These are phyloP conservation scores for Apodemus sylvaticus DNA, from an alignment of 2,113 vertebrate genomes.

Conservation along the genomic window DNA sequence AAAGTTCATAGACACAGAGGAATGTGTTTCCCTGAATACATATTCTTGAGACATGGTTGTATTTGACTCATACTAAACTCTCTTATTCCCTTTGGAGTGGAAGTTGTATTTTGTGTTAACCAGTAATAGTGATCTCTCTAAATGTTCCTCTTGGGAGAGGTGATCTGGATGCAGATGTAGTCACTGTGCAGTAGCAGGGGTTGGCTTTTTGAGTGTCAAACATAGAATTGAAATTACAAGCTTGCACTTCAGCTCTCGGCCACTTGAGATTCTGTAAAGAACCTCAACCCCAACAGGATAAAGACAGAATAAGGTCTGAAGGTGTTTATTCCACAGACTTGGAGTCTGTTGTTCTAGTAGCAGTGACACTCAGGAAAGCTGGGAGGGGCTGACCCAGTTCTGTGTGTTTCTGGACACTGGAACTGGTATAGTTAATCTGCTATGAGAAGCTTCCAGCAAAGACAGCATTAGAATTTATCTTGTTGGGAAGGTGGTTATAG, in stretches of 20 bases:
- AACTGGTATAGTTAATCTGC: background rate
- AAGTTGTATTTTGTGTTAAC: background rate
- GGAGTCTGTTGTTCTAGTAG: background rate
- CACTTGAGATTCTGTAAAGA: background rate
- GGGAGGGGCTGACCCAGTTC: rapidly evolving
- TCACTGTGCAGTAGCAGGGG: rapidly evolving
- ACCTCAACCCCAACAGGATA: rapidly evolving
- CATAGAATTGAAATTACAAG: background rate
- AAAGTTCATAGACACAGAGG: background rate
- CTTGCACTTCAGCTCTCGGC: background rate
- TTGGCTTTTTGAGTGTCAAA: background rate
- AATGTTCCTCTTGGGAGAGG: background rate
- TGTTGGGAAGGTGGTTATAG: background rate
- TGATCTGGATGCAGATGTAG: background rate
- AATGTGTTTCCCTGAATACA: background rate
- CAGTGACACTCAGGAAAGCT: background rate
- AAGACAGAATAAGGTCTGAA: rapidly evolving
- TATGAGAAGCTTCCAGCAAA: background rate
- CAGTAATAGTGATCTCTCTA: background rate
- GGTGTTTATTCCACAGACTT: background rate
- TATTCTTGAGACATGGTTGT: background rate
- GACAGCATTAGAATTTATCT: background rate
- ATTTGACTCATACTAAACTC: background rate
- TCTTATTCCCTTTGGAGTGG: background rate
- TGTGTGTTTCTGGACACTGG: background rate